Conservation (phyloP, 2,113 vertebrate genomes). For the Gobiocypris rarus region DNA sequence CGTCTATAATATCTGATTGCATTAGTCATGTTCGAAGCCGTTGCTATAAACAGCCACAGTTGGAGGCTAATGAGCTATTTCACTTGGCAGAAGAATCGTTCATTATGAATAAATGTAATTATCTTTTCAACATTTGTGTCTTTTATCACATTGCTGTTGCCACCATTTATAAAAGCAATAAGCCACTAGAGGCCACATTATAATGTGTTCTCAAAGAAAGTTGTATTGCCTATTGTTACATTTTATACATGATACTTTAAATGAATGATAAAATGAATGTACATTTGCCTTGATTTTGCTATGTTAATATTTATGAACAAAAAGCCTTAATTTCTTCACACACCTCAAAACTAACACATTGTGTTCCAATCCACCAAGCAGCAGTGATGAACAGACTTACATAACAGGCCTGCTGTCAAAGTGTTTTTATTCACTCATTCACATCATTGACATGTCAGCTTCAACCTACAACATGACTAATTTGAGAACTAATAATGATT, state of each 20-base stretch:
- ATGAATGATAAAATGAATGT: not conserved
- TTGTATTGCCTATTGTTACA: not conserved
- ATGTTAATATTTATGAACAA: not conserved
- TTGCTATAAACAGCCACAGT: not conserved
- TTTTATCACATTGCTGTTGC: slow-evolving; percentile 5
- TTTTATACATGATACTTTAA: not conserved
- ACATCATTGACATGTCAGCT: slow-evolving; percentile 19
- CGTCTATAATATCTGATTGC: not conserved
- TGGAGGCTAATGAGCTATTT: not conserved
- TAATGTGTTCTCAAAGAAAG: not conserved
- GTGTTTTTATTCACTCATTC: slow-evolving; percentile 23
- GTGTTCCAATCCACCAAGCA: slow-evolving; percentile 2
- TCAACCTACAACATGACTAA: slow-evolving; percentile 31
- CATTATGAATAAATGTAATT: slow-evolving; percentile 16
- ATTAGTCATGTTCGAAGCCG: not conserved
- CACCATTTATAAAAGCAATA: not conserved
- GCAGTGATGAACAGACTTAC: slow-evolving; percentile 28
- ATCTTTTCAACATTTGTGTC: slow-evolving; percentile 9
- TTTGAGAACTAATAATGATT: slow-evolving; percentile 1
- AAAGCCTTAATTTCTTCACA: not conserved
- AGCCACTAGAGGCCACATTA: not conserved
- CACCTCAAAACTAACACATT: slow-evolving; percentile 6
- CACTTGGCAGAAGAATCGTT: not conserved
- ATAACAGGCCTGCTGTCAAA: slow-evolving; percentile 36
- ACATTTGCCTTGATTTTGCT: not conserved